These are phyloP conservation scores for Alviniconcha strummeri DNA, from an alignment of 2,888 invertebrate genomes.

Conservation along the genomic window DNA sequence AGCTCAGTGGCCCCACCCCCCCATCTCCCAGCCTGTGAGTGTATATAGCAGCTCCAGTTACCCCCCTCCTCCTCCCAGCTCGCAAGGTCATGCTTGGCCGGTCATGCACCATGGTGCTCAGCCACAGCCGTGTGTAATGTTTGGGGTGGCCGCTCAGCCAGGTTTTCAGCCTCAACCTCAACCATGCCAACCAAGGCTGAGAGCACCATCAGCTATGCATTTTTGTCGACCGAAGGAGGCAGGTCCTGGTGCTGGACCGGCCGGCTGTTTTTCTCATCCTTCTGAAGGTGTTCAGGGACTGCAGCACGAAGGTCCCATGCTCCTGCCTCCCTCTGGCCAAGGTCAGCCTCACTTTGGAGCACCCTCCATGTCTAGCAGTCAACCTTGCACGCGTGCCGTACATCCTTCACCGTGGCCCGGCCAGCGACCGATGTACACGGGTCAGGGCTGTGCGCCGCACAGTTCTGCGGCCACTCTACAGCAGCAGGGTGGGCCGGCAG, in stretches of 20 bases:
- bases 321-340: neutral
- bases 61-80: neutral
- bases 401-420: neutral
- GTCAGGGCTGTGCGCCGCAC: too few relatives aligned
- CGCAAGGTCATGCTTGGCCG: neutral
- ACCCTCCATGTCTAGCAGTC: neutral
- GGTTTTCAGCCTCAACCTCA: too few relatives aligned
- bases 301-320: neutral
- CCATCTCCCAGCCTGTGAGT: neutral
- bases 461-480: too few relatives aligned
- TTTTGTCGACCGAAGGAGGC: neutral
- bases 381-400: neutral
- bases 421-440: too few relatives aligned
- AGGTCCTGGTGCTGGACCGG: neutral
- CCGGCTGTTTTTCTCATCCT: neutral
- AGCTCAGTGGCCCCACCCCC: neutral
- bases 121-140: too few relatives aligned
- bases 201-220: neutral
- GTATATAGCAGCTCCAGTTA: neutral
- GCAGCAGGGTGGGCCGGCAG: too few relatives aligned
- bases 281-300: neutral
- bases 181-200: slow-evolving; percentile 1
- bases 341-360: neutral
- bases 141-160: too few relatives aligned
- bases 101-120: neutral